Evolutionary conservation across 92 coral and sea anemone genomes (phyloP), one percentile per base, ranked within the genome.

Genomic region (Phenganax marumi): DNA sequence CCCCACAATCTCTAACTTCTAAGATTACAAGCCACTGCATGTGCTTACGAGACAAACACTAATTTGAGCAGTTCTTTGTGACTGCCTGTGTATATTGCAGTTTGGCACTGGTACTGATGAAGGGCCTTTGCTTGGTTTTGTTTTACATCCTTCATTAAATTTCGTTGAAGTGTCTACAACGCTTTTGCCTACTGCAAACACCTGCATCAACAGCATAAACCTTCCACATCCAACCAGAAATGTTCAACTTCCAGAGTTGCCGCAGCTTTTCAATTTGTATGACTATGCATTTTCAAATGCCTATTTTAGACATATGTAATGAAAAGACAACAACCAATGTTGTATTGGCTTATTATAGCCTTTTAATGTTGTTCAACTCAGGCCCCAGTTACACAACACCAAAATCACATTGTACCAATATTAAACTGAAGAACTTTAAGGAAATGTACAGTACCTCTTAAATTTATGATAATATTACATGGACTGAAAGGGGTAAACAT

Each of bases 161-260:
- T 76, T 76, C 57, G 81, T 61, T 65, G 81, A 76, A 76, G 81
- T 76, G 56, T 65, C 56, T 52, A 52, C 56, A 52, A 52, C 81
- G 17, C 57, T 76, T 76, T 56, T 76, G 66, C 81, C 81, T 46
- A 76, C 81, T 52, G 63, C 81, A 52, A 76, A 76, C 81, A 76
- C 81, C 39, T 76, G 81, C 81, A 76, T 51, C 39, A 76, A 76
- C 81, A 52, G 65, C 56, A 16, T 76, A 65, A 58, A 52, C 56
- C 61, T 76, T 46, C 81, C 81, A 52, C 81, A 19, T 76, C 65
- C 81, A 76, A 55, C 56, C 43, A 76, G 65, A 52, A 68, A 52
- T 22, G 17, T 61, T 56, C 61, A 61, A 56, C 46, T 76, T 52
- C 81, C 81, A 49, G 81, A 76, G 52, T 68, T 61, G 56, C 8